Conservation (phyloP, 1,140 invertebrate genomes). For the Hyphantria cunea region DNA sequence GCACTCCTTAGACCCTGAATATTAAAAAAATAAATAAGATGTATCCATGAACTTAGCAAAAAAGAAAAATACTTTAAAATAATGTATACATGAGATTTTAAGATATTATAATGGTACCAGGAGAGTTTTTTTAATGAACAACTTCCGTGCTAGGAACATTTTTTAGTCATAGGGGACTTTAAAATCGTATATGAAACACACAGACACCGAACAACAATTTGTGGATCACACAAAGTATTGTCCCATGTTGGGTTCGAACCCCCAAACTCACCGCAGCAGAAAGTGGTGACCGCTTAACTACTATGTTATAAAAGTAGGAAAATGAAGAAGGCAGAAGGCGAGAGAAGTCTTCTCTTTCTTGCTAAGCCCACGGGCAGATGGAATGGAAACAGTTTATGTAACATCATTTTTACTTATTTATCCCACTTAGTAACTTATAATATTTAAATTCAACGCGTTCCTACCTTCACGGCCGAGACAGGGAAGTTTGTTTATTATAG, state of each 20-base stretch:
- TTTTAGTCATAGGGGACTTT: too few species aligned
- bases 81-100: too few species aligned
- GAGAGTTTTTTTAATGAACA: background rate
- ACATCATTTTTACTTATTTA: conserved; percentile 20
- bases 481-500: background rate
- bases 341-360: background rate
- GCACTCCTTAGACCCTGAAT: conserved; percentile 18
- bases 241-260: too few species aligned
- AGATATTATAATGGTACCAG: too few species aligned
- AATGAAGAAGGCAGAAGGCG: background rate
- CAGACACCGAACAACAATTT: too few species aligned
- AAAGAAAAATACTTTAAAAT: background rate
- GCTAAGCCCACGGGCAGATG: background rate
- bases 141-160: too few species aligned
- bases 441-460: conserved; percentile 4
- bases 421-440: conserved; percentile 21
- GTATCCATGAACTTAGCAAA: background rate
- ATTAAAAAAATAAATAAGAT: conserved; percentile 24
- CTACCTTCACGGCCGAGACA: background rate
- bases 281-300: too few species aligned
- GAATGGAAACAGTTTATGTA: conserved; percentile 11
- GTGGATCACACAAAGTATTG: too few species aligned
- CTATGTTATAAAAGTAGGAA: too few species aligned
- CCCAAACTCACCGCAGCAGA: too few species aligned
- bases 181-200: too few species aligned